Base-by-base conservation (phyloP, 2,113 vertebrate species). In the Phyllopteryx taeniolatus region DNA sequence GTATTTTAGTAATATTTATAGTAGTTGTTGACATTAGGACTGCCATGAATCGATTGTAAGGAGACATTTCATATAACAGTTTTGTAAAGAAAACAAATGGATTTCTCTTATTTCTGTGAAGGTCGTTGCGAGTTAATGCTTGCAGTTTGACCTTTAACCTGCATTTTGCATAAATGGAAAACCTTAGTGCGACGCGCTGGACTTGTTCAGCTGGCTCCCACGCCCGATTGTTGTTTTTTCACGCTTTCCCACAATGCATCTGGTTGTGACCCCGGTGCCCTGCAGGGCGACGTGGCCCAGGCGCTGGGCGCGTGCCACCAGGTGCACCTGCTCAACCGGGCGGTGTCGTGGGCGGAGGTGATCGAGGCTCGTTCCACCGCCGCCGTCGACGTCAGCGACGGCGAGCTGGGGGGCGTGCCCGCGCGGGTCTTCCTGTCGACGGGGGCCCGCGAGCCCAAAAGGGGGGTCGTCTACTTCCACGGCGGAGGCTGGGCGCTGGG, bases 401-500 rank as follows among this genome's bases (percentile, higher is more conserved):
- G 92, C 0, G 22, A 82, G 56, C 95, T 99, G 66, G 94, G 93
- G 0, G 94, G 95, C 0, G 93, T 98, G 10, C 92, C 94, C 71
- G 91, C 95, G 67, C 83, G 96, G 14, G 93, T 98, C 57, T 99
- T 96, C 67, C 91, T 94, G 82, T 93, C 96, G 0, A 81, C 80
- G 2, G 79, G 74, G 0, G 86, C 82, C 0, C 80, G 68, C 69
- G 68, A 8, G 19, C 91, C 94, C 71, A 96, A 86, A 73, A 93
- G 96, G 70, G 90, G 94, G 0, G 69, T 99, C 17, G 12, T 99
- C 62, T 99, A 96, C 54, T 94, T 98, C 84, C 96, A 99, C 0
- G 98, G 98, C 56, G 98, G 98, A 7, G 97, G 98, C 65, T 99
- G 97, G 98, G 95, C 96, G 7, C 82, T 98, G 60, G 91, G 92